Base-by-base conservation (phyloP, 2,888 invertebrate genomes). In the Myopa tessellatipennis region DNA sequence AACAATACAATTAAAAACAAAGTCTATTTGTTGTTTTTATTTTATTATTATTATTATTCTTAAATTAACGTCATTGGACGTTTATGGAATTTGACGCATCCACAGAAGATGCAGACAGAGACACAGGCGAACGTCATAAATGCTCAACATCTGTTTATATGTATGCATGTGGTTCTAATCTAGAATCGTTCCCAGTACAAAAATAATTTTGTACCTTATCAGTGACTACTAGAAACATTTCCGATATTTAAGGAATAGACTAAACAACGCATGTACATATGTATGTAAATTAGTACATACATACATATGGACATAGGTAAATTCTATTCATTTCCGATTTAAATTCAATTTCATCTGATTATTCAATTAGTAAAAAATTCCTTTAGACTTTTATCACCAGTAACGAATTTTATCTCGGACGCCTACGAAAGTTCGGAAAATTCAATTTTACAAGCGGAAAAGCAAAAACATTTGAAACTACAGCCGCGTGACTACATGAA, bases 401-500 rank as follows among this genome's bases (percentile, higher is more conserved):
- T 55, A 16, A 10, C 55, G 55, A 10, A 55, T 16, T 55, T n/a
- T 55, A 16, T 16, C 16, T 55, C 8, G n/a, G 0, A 55, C n/a
- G 16, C 16, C 55, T n/a, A 55, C 55, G n/a, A 55, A 5, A n/a
- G n/a, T n/a, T 55, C 26, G 55, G 55, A 55, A 55, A 55, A 55
- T 55, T 14, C 8, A 16, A 55, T 16, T 55, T 55, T 16, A 16
- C 10, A 50, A 50, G n/a, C 6, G 34, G 12, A 52, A 50, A 18
- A 12, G 16, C 40, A 60, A 38, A 38, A 71, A 26, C 26, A 26
- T 26, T 26, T 26, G 26, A 26, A 26, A 14, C 60, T 38, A 45
- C 58, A 26, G 12, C 68, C 67, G 74, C 68, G 74, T 74, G 58
- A 74, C 74, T 58, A 40, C 65, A 67, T 26, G 26, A 26, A 26